Base-by-base conservation (phyloP, 1,140 invertebrate genomes). In the Rhyacophila brunnea region DNA sequence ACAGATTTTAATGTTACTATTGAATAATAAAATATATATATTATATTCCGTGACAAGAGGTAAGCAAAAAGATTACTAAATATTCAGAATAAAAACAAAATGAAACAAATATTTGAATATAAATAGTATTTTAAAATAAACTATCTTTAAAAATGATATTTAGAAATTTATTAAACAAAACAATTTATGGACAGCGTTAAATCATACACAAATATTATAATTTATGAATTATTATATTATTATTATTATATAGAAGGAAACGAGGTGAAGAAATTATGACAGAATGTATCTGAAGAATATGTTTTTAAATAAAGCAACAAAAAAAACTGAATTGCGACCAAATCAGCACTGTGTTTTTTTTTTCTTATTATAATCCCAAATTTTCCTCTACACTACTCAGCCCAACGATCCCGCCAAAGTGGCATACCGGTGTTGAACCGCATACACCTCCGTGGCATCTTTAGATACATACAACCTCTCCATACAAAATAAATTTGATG, bases 221-320 rank as follows among this genome's bases (percentile, higher is more conserved):
- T n/a, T n/a, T n/a, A n/a, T n/a, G n/a, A 36, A 9, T 36, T n/a
- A 36, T n/a, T 9, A 5, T 42, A 18, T 14, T 5, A 42, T 5
- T 14, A 15, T 46, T 15, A 46, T 46, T n/a, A 6, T 15, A 46
- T 19, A 15, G n/a, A 46, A n/a, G 23, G 17, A 46, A 19, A 11
- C 2, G 11, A 17, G 6, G 17, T 46, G 44, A 19, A 11, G 23
- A 46, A 46, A 23, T 10, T 46, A 17, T 19, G 17, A 46, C 2
- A 23, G 35, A 50, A 32, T 50, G 47, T 50, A 34, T 50, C n/a
- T 50, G 19, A 18, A 34, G 9, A 32, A 34, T 32, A 34, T 32
- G 3, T 32, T 50, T 50, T 50, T 50, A 20, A 50, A 50, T 50
- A 50, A 50, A 50, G 23, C 23, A 32, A 50, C 10, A 47, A 9